These are phyloP conservation scores for Caranx melampygus DNA, from an alignment of 2,113 vertebrate species.

Conservation along the genomic window DNA sequence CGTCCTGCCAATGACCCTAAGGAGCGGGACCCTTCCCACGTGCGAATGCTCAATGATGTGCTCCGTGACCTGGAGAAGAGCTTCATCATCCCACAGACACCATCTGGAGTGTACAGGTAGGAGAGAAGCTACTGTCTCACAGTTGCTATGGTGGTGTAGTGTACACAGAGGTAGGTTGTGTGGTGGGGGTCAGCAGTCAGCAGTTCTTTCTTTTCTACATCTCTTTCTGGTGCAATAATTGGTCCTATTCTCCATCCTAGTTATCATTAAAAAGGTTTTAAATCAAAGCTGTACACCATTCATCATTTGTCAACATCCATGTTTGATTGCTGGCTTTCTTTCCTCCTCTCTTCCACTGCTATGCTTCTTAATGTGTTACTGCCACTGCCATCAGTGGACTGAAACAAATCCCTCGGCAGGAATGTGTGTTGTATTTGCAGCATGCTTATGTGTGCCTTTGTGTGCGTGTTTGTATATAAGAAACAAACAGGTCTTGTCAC, in stretches of 20 bases:
- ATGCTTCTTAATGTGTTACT: neutral
- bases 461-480: neutral
- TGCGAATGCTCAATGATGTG: constrained; percentile 95
- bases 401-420: neutral
- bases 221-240: too few relatives aligned
- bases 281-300: neutral
- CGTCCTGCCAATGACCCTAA: constrained; percentile 94
- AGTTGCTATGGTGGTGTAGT: neutral
- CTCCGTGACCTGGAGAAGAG: constrained; percentile 92
- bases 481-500: neutral
- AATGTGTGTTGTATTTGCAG: neutral
- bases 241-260: neutral
- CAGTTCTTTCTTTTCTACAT: neutral
- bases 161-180: neutral
- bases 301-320: neutral
- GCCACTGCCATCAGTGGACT: constrained; percentile 4
- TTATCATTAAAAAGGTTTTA: neutral
- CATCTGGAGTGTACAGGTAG: constrained; percentile 93
- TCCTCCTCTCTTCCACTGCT: neutral
- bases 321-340: neutral
- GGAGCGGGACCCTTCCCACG: constrained; percentile 87
- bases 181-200: too few relatives aligned
- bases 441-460: neutral
- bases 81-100: constrained; percentile 85
- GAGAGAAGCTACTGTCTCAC: constrained; percentile 9